Evolutionary conservation across 2,888 invertebrate genomes (phyloP).

Genomic region (Trachelus stipa): DNA sequence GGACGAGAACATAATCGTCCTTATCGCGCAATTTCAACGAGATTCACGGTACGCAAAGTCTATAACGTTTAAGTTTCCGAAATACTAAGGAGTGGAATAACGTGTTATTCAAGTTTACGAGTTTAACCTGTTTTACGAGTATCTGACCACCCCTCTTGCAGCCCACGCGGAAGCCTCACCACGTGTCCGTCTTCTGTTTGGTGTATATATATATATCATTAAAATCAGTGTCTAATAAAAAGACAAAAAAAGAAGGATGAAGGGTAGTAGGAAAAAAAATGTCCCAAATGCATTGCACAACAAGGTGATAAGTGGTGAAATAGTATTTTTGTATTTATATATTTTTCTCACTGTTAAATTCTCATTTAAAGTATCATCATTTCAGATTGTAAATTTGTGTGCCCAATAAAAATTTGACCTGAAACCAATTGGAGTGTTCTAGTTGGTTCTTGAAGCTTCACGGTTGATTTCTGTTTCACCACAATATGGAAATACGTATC

Average conservation of each 20-base stretch:
- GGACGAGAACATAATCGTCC: not conserved
- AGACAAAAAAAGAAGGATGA: not conserved
- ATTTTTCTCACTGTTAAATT: not conserved
- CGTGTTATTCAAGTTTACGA: not conserved
- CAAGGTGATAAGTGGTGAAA: not conserved
- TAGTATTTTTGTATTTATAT: not conserved
- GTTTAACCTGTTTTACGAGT: not conserved
- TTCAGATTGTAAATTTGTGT: no score
- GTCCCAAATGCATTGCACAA: not conserved
- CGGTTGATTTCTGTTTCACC: not conserved
- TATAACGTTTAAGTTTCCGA: not conserved
- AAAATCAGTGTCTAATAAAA: not conserved
- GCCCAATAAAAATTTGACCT: not conserved
- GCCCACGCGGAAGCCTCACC: not conserved
- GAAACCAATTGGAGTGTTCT: not conserved
- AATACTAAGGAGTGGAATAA: not conserved
- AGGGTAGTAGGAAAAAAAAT: not conserved
- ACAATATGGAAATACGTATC: conserved; percentile 8
- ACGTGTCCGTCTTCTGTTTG: not conserved
- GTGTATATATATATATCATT: not conserved
- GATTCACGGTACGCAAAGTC: not conserved
- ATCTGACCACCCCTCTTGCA: not conserved
- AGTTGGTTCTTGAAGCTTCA: not conserved
- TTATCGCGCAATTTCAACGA: not conserved
- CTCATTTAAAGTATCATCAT: not conserved